Evolutionary conservation across 92 coral and sea anemone genomes (phyloP), one percentile per base, ranked within the genome.

Genomic region (Epizoanthus scotinus): DNA sequence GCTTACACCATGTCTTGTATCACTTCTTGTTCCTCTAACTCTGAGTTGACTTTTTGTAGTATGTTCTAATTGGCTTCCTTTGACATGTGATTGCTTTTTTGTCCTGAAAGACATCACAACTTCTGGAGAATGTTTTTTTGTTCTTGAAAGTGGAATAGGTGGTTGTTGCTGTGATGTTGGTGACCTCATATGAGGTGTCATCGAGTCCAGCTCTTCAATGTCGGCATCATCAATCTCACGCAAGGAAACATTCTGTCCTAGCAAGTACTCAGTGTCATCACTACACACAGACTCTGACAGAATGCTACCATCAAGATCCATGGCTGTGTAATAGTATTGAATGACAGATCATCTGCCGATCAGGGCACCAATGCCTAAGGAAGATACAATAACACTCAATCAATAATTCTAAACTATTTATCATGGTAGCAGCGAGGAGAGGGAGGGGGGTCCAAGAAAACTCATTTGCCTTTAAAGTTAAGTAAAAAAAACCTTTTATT

Each of bases 211-310:
- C 24, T 75, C 81, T 50, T 78, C 83, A 29, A 71, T 86, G 28
- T 92, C 97, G 38, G 84, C 84, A 49, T 88, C 94, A 58, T 96
- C 99, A 60, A 96, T 88, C 73, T 96, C 99, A 49, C 94, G 87
- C 53, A 96, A 53, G 20, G 99, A 96, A 44, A 91, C 90, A 85
- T 93, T 96, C 73, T 93, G 98, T 55, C 96, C 94, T 4, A 94
- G 84, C 36, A 96, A 90, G 73, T 89, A 90, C 58, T 93, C 99
- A 0, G 99, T 96, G 77, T 96, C 97, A 56, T 96, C 99, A 67
- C 99, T 96, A 72, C 99, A 91, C 25, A 93, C 80, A 42, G 98
- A 93, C 38, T 87, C 93, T 2, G 94, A 90, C 61, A 86, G 82
- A 14, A 81, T 61, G 81, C 91, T 92, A 69, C 77, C 82, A 55